Evolutionary conservation across 2,797 vertebrate genomes (phyloP), one percentile per base, ranked within the genome.

Genomic region (Chaenodraco wilsoni): DNA sequence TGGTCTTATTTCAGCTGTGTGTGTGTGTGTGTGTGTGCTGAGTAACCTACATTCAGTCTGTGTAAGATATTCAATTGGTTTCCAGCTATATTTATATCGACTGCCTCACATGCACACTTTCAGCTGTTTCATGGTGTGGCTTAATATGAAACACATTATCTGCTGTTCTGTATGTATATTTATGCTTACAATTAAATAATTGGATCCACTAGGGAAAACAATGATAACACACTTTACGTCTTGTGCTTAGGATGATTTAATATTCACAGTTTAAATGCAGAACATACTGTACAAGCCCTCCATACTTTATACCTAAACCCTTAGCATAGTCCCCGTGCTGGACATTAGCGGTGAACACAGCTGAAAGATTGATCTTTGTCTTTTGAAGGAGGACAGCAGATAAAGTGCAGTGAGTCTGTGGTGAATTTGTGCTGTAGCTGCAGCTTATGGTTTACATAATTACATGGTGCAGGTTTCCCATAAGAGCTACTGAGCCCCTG

Each of bases 361-460:
- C 74, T 79, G 73, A 80, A 81, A 86, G 83, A 86, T 78, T 81
- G 73, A 87, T 91, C 74, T 84, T 68, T 69, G 73, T 78, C 78
- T 69, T 73, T 74, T 75, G 83, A 74, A 82, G 61, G 73, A 76
- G 77, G 82, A 77, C 76, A 84, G 80, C 69, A 84, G 80, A 89
- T 89, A 84, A 88, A 88, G 74, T 76, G 75, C 78, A 78, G 59
- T 17, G 75, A 83, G 84, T 82, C 76, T 92, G 90, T 71, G 90
- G 92, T 85, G 72, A 90, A 84, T 91, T 92, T 94, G 85, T 92
- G 90, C 91, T 93, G 89, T 87, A 82, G 85, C 87, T 91, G 90
- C 90, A 92, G 81, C 85, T 93, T 87, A 90, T 74, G 79, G 86
- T 84, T 78, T 73, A 81, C 74, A 84, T 94, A 93, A 94, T 94